Percentiles rank a stretch among this genome's conserved stretches.
These are phyloP conservation scores for Tupiocoris notatus DNA, from an alignment of 2,888 invertebrate species.

Conservation along the genomic window DNA sequence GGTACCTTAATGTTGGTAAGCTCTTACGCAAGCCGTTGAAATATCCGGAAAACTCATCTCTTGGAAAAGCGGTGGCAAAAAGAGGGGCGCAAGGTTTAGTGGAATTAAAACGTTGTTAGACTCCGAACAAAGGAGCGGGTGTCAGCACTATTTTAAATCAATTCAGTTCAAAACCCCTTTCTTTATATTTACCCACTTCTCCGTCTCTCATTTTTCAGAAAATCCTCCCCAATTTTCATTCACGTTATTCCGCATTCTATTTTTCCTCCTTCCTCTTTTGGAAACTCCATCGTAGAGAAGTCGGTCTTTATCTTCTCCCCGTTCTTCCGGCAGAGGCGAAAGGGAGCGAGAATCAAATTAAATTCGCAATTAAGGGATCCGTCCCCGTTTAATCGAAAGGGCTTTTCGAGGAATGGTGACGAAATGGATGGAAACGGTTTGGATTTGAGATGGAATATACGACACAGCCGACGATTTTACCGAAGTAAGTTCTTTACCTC, in stretches of 20 bases:
- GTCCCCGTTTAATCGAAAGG: slow-evolving; percentile 14
- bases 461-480: too few species aligned
- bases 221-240: neutral
- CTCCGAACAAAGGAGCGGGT: neutral
- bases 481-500: too few species aligned
- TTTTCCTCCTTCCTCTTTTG: neutral
- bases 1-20: neutral
- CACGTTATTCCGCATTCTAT: neutral
- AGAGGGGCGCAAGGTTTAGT: neutral
- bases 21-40: neutral
- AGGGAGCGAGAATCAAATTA: slow-evolving; percentile 5
- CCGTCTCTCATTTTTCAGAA: neutral
- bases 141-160: slow-evolving; percentile 9
- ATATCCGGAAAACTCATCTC: neutral
- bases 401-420: neutral
- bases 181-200: neutral
- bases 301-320: neutral
- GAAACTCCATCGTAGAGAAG: neutral
- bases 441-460: too few species aligned
- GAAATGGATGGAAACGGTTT: neutral
- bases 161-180: neutral
- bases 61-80: neutral
- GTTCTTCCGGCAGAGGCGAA: neutral
- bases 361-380: slow-evolving; percentile 20
- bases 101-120: slow-evolving; percentile 3